Evolutionary conservation across 1,140 invertebrate genomes (phyloP).

Genomic region (Chlorops oryzae): DNA sequence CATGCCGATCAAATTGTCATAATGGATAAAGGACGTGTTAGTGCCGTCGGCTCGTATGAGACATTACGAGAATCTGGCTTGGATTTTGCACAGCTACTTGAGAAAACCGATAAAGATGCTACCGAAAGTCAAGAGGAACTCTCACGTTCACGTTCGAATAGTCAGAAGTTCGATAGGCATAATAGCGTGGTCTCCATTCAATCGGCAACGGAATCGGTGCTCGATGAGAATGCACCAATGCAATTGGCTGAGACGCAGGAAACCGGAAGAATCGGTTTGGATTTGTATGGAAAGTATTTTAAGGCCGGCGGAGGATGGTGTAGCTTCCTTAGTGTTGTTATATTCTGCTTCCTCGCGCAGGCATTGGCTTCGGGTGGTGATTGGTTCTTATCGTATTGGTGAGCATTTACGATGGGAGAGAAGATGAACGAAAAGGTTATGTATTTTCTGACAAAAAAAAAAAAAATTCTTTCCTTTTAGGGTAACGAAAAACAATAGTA

Average conservation of each 20-base stretch:
- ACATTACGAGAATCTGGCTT: constrained; percentile 56
- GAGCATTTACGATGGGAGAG: too few species aligned
- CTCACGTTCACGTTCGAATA: constrained; percentile 33
- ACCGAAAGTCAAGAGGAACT: constrained; percentile 31
- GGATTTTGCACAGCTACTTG: constrained; percentile 59
- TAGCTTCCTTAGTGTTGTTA: constrained; percentile 43
- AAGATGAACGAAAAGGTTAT: too few species aligned
- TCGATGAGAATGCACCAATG: constrained; percentile 41
- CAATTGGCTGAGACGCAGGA: constrained; percentile 53
- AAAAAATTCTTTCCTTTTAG: constrained; percentile 48
- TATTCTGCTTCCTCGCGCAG: constrained; percentile 56
- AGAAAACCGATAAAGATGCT: constrained; percentile 49
- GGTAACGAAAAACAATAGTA: constrained; percentile 34
- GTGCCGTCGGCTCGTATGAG: constrained; percentile 59
- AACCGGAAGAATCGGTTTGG: constrained; percentile 54
- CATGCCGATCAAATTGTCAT: constrained; percentile 65
- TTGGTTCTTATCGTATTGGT: constrained; percentile 65
- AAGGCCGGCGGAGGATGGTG: constrained; percentile 53
- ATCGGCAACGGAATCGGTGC: constrained; percentile 57
- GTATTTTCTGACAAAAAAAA: neutral
- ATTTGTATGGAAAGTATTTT: constrained; percentile 59
- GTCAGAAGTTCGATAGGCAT: constrained; percentile 38
- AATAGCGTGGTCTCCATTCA: constrained; percentile 49
- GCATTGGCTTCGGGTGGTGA: constrained; percentile 60
- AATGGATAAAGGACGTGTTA: constrained; percentile 56